These are phyloP conservation scores for Drosophila pseudoobscura DNA, from an alignment of 1,140 invertebrate species.

Conservation along the genomic window DNA sequence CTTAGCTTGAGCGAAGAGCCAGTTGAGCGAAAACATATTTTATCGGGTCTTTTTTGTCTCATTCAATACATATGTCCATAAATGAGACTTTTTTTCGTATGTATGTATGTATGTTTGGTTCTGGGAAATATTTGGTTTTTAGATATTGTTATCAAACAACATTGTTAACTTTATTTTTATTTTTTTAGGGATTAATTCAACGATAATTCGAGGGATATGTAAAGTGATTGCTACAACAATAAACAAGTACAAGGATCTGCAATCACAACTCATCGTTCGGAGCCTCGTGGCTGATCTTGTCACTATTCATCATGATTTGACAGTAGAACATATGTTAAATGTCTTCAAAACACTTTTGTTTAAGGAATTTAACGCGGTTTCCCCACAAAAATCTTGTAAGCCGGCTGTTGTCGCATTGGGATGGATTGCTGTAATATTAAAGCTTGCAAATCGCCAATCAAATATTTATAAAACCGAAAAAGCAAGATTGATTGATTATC, in stretches of 20 bases:
- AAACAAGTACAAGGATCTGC: conserved; percentile 90
- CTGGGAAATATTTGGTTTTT: no score
- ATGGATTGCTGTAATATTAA: conserved; percentile 63
- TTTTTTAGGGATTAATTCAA: conserved; percentile 89
- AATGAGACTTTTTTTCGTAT: no score
- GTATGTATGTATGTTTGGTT: no score
- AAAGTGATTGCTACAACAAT: conserved; percentile 89
- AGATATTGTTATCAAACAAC: no score
- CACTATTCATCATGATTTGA: conserved; percentile 87
- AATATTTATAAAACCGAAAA: conserved; percentile 73
- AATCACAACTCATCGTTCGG: conserved; percentile 89
- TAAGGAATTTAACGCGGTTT: conserved; percentile 87
- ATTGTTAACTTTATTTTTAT: background rate
- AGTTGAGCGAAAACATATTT: no score
- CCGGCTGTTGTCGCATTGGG: conserved; percentile 66
- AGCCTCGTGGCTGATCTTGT: conserved; percentile 88
- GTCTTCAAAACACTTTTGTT: conserved; percentile 86
- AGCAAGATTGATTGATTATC: conserved; percentile 63
- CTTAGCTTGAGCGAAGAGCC: no score
- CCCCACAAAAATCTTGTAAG: conserved; percentile 87
- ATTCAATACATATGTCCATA: no score
- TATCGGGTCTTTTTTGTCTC: no score
- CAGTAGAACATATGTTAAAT: conserved; percentile 88
- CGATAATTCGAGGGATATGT: conserved; percentile 90
- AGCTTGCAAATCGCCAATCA: conserved; percentile 51